phyloP scores from a whole-genome alignment of 1,140 invertebrate species.

The Ganaspis sp. region DNA sequence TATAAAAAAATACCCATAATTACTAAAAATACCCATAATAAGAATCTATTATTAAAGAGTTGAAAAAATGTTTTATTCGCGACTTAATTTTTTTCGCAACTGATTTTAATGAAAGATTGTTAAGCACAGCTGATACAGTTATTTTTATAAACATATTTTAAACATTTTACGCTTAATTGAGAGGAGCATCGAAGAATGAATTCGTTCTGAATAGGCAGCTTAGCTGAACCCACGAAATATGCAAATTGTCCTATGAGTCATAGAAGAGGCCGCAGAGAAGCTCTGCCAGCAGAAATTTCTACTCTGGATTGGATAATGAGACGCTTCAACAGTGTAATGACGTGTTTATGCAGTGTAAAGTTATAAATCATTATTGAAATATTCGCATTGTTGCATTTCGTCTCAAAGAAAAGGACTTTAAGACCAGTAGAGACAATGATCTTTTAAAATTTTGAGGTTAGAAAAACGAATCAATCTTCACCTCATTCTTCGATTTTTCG shows the following conservation, averaged over 20 bases:
- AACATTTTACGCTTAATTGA: not conserved
- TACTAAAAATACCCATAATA: too few species aligned
- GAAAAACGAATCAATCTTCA: too few species aligned
- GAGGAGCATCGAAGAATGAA: not conserved
- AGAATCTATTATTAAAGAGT: too few species aligned
- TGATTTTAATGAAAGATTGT: too few species aligned
- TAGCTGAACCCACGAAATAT: not conserved
- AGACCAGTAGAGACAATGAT: too few species aligned
- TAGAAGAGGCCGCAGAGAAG: constrained; percentile 2
- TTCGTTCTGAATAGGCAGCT: not conserved
- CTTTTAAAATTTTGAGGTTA: too few species aligned
- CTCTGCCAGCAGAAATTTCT: not conserved
- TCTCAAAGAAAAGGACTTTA: not conserved
- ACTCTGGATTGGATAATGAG: constrained; percentile 25
- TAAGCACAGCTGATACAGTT: not conserved
- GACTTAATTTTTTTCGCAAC: too few species aligned
- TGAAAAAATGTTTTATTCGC: too few species aligned
- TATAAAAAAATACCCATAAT: too few species aligned
- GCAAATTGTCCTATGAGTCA: constrained; percentile 13
- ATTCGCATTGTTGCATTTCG: not conserved
- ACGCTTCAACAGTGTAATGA: not conserved
- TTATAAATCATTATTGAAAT: not conserved
- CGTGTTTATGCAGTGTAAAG: not conserved
- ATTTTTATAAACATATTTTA: not conserved
- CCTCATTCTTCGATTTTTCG: too few species aligned